Evolutionary conservation across 1,140 invertebrate species (phyloP), one percentile per base, ranked within the genome.

Genomic region (Drosophila setifemur): DNA sequence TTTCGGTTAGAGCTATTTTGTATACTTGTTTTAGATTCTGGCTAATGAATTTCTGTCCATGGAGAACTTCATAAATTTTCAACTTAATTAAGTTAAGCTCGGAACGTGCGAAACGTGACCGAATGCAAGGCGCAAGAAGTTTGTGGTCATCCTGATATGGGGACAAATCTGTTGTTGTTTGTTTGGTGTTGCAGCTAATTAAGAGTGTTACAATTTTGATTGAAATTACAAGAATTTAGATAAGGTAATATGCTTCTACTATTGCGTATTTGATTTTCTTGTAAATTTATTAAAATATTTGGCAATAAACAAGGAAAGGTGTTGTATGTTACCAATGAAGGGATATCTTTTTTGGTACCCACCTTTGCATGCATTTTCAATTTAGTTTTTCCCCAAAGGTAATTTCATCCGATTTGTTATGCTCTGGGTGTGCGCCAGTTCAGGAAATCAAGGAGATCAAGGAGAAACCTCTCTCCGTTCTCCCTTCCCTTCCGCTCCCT

Each of bases 21-120:
- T 72, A 11, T 52, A 37, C 33, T 43, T 49, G 53, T 42, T 44
- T 43, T 57, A 64, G 43, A 66, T 53, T 40, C 14, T 16, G 25
- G 43, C 55, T 82, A 89, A 88, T 88, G 71, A 87, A 87, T 87
- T 89, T 89, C 67, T 42, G 55, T 67, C 60, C 67, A 60, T 70
- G 83, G 79, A 58, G 60, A 69, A 79, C 82, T 88, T 81, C 54
- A 76, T 79, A 83, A 77, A 88, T 88, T 83, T 73, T 73, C 71
- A 79, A 88, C 66, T 85, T 89, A 89, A 89, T 89, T 89, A 88
- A 72, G 61, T 76, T 74, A 49, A 60, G 68, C 76, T 81, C 35
- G 49, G 28, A 73, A 67, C 42, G 49, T 47, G 47, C 63, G 33
- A 76, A 26, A 35, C n/a, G n/a, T n/a, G n/a, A n/a, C n/a, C n/a